Evolutionary conservation across 2,888 invertebrate genomes (phyloP), one percentile per base, ranked within the genome.

Genomic region (Cepaea hortensis): DNA sequence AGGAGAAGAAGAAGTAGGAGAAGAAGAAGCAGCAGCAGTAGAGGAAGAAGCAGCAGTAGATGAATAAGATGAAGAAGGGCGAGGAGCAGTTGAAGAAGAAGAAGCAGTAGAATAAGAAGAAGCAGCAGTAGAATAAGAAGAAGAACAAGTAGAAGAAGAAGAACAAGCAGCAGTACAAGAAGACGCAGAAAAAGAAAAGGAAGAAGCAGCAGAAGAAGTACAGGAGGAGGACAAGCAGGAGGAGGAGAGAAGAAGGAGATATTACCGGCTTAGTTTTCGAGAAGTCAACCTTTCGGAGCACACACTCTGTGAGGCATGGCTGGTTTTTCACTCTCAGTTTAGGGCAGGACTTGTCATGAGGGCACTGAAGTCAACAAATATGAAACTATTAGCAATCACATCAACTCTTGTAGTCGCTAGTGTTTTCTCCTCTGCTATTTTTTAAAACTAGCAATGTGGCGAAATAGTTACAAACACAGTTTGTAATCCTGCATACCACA

Each of bases 281-380:
- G n/a, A 65, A 84, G n/a, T 68, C 72, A 4, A 70, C 13, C 9
- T 82, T 65, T 35, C 68, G 48, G 48, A 76, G 48, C 1, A 77
- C 68, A 77, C 86, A 76, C 35, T 87, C 84, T 70, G 87, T 84
- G 93, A 97, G 97, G 91, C 98, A 98, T 0, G 97, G 97, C 0
- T 96, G 96, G 9, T 96, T 94, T 50, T 89, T 88, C 86, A 95
- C 94, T 48, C 95, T 85, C 89, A 96, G 96, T 90, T 97, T 95
- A 0, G 98, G 98, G 93, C 98, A 99, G 0, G 95, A 91, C 48
- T 95, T 93, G 91, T 98, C 97, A 92, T 98, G 97, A 0, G 98
- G 97, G 93, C 98, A 99, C 95, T 97, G 93, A 90, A 91, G 91
- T 13, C 77, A 20, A 87, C 62, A 0, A 35, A 35, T 35, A 35